Conservation (phyloP, 1,140 invertebrate species). For the Bombus superbus region DNA sequence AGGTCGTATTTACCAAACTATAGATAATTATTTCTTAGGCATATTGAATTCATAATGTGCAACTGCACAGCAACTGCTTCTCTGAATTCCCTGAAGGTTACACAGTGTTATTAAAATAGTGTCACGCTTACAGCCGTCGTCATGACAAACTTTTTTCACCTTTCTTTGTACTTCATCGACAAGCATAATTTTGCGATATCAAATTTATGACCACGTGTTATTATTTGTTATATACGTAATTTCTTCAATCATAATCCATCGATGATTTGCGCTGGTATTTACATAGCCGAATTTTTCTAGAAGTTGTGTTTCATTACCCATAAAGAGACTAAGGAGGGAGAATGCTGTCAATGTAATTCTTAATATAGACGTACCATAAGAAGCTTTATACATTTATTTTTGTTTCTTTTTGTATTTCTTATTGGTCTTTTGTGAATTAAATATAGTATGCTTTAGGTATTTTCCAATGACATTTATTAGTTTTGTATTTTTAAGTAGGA, state of each 20-base stretch:
- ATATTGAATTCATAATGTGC: constrained; percentile 5
- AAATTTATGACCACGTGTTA: constrained; percentile 22
- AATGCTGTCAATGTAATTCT: constrained; percentile 49
- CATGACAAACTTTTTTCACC: constrained; percentile 48
- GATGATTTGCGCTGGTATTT: neutral
- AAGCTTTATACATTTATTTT: constrained; percentile 29
- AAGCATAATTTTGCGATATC: constrained; percentile 20
- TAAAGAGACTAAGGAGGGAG: constrained; percentile 6
- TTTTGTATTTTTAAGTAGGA: neutral
- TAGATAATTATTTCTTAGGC: constrained; percentile 20
- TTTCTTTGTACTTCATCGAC: constrained; percentile 36
- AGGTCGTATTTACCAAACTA: constrained; percentile 25
- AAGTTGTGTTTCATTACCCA: neutral
- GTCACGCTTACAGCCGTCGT: constrained; percentile 35
- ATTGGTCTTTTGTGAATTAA: constrained; percentile 4
- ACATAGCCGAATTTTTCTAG: constrained; percentile 5
- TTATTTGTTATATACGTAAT: neutral
- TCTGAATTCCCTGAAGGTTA: constrained; percentile 37
- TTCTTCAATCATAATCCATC: neutral
- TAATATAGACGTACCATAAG: constrained; percentile 20
- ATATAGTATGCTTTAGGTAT: neutral
- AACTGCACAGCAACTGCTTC: constrained; percentile 13
- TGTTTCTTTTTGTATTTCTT: neutral
- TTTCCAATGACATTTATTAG: neutral
- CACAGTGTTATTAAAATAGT: constrained; percentile 31